Evolutionary conservation across 2,888 invertebrate species (phyloP), one percentile per base, ranked within the genome.

Genomic region (Troilus luridus): DNA sequence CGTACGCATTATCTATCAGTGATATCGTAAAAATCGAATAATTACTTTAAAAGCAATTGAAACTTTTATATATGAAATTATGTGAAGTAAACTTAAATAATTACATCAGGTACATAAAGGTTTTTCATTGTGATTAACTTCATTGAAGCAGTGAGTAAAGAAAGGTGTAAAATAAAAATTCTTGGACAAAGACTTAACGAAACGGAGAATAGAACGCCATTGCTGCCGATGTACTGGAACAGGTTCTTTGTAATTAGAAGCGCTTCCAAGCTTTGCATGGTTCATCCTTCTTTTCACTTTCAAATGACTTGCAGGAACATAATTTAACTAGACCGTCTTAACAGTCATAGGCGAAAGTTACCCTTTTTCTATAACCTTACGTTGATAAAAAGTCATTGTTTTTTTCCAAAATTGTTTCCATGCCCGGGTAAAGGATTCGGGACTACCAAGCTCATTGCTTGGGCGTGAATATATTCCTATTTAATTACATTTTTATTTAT

Each of bases 201-300:
- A 67, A 77, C 17, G 17, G 27, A 67, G 12, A 67, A 67, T 24
- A 67, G 67, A 67, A 67, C 67, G 67, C 67, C 24, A 67, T 27
- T 24, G 24, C 24, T 24, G 67, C 21, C 27, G 27, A 77, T 17
- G 72, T 27, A 41, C 72, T 41, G 17, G 11, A 77, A 77, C 72
- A 77, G 27, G 72, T 77, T 77, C 72, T 27, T 77, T 77, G 72
- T 77, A 77, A 77, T 77, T 77, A 77, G 27, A 77, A 77, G 27
- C 72, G 41, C 7, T 41, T 77, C 27, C 17, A 77, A 41, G 27
- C 17, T 27, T 77, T 27, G 27, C 72, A 41, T 77, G 17, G 12
- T 27, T 27, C 17, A 72, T 72, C 72, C 27, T 27, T 17, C 41
- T 77, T 77, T 77, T 77, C 72, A 77, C 72, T 77, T 77, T 77